phyloP scores from a whole-genome alignment of 2,797 vertebrate species.

The Poeciliopsis turneri region DNA sequence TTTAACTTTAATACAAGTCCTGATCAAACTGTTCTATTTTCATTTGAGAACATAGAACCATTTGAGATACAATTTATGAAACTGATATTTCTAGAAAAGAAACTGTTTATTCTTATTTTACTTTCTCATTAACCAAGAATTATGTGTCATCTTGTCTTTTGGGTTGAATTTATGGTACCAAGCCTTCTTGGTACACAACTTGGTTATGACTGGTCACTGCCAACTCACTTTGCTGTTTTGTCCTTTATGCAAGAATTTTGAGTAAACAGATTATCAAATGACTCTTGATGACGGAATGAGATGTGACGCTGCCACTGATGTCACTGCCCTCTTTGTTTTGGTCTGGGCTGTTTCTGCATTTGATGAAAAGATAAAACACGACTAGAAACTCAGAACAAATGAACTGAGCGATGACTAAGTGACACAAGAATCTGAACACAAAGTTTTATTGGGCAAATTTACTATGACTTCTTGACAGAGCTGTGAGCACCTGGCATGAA shows the following conservation, averaged over 20 bases:
- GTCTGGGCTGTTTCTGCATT: neutral
- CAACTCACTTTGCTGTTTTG: neutral
- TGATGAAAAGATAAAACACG: conserved; percentile 1
- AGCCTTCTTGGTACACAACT: neutral
- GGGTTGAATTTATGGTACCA: neutral
- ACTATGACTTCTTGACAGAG: conserved; percentile 44
- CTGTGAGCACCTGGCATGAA: conserved; percentile 59
- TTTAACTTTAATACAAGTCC: neutral
- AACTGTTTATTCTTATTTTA: neutral
- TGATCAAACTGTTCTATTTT: neutral
- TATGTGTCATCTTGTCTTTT: neutral
- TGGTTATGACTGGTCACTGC: neutral
- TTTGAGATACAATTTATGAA: neutral
- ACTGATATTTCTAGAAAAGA: neutral
- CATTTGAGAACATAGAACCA: neutral
- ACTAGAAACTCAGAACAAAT: conserved; percentile 14
- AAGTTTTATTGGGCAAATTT: conserved; percentile 48
- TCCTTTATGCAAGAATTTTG: conserved; percentile 16
- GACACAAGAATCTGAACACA: conserved; percentile 25
- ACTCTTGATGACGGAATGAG: conserved; percentile 12
- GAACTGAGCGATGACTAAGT: conserved; percentile 13
- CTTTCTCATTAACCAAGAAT: neutral
- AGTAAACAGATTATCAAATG: conserved; percentile 13
- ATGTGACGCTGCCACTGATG: neutral
- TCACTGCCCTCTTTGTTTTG: neutral